Evolutionary conservation across 2,113 vertebrate genomes (phyloP).

Genomic region (Erinaceus europaeus): DNA sequence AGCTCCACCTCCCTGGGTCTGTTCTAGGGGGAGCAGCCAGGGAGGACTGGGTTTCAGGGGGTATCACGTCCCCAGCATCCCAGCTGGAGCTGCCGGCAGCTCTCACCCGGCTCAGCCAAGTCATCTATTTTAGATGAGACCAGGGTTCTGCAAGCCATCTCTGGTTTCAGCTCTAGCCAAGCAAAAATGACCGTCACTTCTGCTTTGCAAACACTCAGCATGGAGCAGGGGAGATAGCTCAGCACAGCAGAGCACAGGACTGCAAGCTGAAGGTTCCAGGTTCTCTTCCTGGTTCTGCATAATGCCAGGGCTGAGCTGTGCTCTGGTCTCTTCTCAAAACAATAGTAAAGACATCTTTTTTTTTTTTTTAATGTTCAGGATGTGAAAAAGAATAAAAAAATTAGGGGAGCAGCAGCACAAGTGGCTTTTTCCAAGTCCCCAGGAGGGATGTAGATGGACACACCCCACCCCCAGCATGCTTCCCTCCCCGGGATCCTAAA

Average conservation of each 20-base stretch:
- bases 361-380: too few relatives aligned
- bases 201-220: neutral
- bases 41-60: conserved; percentile 24
- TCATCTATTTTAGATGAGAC: conserved; percentile 48
- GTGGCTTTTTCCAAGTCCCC: too few relatives aligned
- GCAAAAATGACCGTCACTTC: conserved; percentile 26
- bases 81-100: neutral
- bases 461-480: too few relatives aligned
- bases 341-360: too few relatives aligned
- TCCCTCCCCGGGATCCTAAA: neutral
- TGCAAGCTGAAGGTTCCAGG: too few relatives aligned
- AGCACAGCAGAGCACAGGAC: too few relatives aligned
- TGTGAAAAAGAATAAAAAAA: too few relatives aligned
- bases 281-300: too few relatives aligned
- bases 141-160: neutral
- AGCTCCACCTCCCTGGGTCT: conserved; percentile 3
- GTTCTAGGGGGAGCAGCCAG: conserved; percentile 27
- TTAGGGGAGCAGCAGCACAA: too few relatives aligned
- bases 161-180: neutral
- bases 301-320: too few relatives aligned
- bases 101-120: neutral
- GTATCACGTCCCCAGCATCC: conserved; percentile 33
- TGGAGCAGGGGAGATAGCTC: neutral
- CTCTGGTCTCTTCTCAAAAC: too few relatives aligned
- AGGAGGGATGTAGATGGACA: too few relatives aligned